Percentiles rank a stretch among this genome's conserved stretches.
Conservation (phyloP, 2,888 invertebrate genomes). For the Lapara coniferarum region DNA sequence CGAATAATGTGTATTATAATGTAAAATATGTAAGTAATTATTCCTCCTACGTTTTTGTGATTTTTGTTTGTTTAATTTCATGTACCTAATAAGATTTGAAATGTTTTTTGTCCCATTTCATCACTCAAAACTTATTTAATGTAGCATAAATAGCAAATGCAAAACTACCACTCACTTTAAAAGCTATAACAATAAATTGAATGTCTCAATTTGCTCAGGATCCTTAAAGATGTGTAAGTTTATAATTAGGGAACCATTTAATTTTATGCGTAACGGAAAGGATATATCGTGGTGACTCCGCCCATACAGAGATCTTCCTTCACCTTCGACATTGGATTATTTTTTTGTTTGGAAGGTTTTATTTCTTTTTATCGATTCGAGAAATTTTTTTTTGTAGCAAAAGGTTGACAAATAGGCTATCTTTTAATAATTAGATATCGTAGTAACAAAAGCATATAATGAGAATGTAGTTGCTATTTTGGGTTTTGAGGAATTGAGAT, state of each 20-base stretch:
- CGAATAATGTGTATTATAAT: too few relatives aligned
- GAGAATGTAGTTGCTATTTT: too few relatives aligned
- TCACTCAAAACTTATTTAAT: neutral
- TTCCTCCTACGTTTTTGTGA: too few relatives aligned
- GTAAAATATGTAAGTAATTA: too few relatives aligned
- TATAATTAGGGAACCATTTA: slow-evolving; percentile 43
- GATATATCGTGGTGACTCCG: slow-evolving; percentile 51
- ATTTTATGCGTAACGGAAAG: slow-evolving; percentile 61
- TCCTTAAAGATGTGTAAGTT: slow-evolving; percentile 36
- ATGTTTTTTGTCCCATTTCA: neutral
- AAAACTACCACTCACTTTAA: slow-evolving; percentile 36
- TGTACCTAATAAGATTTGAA: too few relatives aligned
- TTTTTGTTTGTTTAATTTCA: too few relatives aligned
- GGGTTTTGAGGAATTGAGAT: too few relatives aligned
- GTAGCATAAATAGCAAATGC: slow-evolving; percentile 1
- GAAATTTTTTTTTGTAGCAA: too few relatives aligned
- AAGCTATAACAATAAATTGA: slow-evolving; percentile 44
- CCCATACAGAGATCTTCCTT: slow-evolving; percentile 50
- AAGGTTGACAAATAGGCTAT: too few relatives aligned
- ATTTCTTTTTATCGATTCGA: too few relatives aligned
- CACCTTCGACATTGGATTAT: slow-evolving; percentile 44
- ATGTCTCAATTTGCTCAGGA: slow-evolving; percentile 38
- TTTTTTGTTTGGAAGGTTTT: neutral
- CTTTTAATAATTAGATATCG: too few relatives aligned
- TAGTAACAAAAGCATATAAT: too few relatives aligned